Conservation (phyloP, 1,140 invertebrate genomes). For the Drosophila pseudoananassae region DNA sequence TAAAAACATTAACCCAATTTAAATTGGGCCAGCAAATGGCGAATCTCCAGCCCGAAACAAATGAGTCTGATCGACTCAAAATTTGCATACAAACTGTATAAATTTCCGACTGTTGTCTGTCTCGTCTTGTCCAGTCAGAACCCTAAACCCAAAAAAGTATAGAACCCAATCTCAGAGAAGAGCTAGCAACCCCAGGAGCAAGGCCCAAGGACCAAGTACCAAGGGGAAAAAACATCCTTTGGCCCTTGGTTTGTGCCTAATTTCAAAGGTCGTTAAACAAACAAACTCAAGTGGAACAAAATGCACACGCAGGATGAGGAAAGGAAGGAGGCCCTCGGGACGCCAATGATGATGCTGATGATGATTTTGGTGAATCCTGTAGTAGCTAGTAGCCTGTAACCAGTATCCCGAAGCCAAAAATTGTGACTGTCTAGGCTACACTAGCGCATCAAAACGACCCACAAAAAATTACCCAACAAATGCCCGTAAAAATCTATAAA, state of each 20-base stretch:
- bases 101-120: conserved; percentile 52
- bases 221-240: conserved; percentile 47
- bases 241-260: conserved; percentile 77
- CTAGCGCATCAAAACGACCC: conserved; percentile 48
- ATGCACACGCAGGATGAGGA: conserved; percentile 51
- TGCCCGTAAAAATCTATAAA: conserved; percentile 77
- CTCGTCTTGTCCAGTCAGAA: conserved; percentile 22
- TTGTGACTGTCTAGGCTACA: conserved; percentile 1
- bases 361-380: neutral
- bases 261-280: conserved; percentile 84
- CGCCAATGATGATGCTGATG: conserved; percentile 4
- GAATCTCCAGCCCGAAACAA: conserved; percentile 30
- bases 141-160: neutral
- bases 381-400: no score
- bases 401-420: neutral
- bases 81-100: conserved; percentile 80
- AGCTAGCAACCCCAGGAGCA: conserved; percentile 33
- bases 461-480: conserved; percentile 77
- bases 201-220: no score
- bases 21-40: conserved; percentile 75
- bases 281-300: conserved; percentile 84
- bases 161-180: conserved; percentile 4
- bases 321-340: conserved; percentile 49
- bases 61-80: conserved; percentile 20
- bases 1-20: conserved; percentile 73